phyloP scores from a whole-genome alignment of 2,797 vertebrate genomes.

The Acanthiza pusilla region DNA sequence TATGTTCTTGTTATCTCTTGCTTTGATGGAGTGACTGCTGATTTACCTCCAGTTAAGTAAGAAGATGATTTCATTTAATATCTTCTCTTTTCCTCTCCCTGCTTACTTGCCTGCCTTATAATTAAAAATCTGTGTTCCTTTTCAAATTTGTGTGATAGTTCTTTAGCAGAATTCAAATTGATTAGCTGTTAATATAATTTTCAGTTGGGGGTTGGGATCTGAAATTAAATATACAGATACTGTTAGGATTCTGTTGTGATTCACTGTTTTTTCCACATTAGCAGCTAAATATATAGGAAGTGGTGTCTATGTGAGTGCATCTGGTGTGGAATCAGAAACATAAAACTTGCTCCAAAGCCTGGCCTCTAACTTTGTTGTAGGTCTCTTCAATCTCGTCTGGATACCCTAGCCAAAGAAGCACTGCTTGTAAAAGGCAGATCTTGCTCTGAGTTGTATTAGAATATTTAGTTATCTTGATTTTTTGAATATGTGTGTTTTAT shows the following conservation, averaged over 20 bases:
- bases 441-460: not conserved
- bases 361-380: not conserved
- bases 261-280: accelerated
- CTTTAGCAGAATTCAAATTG: not conserved
- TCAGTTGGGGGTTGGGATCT: not conserved
- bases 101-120: not conserved
- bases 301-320: not conserved
- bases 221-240: not conserved
- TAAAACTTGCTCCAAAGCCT: not conserved
- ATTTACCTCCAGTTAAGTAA: not conserved
- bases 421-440: not conserved
- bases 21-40: not conserved
- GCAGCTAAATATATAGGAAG: not conserved
- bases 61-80: not conserved
- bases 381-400: not conserved
- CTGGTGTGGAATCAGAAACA: not conserved
- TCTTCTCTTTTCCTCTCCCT: not conserved
- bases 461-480: not conserved
- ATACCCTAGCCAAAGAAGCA: not conserved
- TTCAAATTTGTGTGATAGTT: not conserved
- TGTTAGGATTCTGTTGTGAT: not conserved
- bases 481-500: not conserved
- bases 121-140: not conserved
- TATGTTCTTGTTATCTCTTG: not conserved
- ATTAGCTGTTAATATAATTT: not conserved